Base-by-base conservation (phyloP, 2,113 vertebrate species). In the Cardinalis cardinalis region DNA sequence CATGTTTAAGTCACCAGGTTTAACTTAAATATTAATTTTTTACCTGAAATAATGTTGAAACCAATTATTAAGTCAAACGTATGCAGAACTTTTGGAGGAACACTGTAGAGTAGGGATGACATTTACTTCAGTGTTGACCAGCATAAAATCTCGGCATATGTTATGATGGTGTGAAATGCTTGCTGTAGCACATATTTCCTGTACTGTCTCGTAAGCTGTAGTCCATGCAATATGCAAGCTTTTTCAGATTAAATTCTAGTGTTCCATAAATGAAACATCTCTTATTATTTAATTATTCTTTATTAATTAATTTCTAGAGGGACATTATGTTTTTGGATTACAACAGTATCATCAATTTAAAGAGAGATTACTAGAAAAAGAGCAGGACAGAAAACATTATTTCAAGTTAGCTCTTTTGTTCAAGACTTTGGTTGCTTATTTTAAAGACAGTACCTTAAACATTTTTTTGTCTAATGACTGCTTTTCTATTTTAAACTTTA, bases 281-380 rank as follows among this genome's bases (percentile, higher is more conserved):
- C 40, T 40, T 84, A 63, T 71, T 71, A 81, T 80, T 87, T 86
- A 70, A 84, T 87, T 82, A 84, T 31, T 94, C 61, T 78, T 90
- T 78, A 93, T 84, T 3, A 74, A 78, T 92, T 64, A 24, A 77
- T 84, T 87, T 90, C 61, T 81, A 60, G 29, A 81, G 32, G 26
- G 40, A 26, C 17, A 40, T 84, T 78, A 77, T 3, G 4, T 49
- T 87, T 86, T 56, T 5, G 6, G 69, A 65, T 93, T 81, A 84
- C 91, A 81, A 77, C 40, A 60, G 23, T 49, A 77, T 31, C 32
- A 60, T 32, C 13, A 84, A 52, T 68, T 64, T 83, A 77, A 80
- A 84, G 24, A 86, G 36, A 92, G 55, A 53, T 70, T 38, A 58
- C 56, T 48, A 88, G 58, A 52, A 88, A 89, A 85, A 70, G 18